phyloP scores from a whole-genome alignment of 2,797 vertebrate species.

The Momotus momota region DNA sequence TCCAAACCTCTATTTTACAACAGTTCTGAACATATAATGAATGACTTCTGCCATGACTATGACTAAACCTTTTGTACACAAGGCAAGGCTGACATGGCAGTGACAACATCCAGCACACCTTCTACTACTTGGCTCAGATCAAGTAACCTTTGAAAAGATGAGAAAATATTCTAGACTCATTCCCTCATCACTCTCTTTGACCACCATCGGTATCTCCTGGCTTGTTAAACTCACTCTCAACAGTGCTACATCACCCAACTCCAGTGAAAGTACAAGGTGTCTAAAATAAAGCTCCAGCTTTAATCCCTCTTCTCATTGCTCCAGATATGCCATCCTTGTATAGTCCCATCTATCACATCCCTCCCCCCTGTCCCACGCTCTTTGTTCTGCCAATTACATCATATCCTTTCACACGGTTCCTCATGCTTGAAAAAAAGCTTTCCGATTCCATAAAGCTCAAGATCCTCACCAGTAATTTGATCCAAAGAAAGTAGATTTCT shows the following conservation, averaged over 20 bases:
- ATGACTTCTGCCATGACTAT: background rate
- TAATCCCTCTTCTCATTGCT: background rate
- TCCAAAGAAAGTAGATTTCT: background rate
- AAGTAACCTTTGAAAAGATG: background rate
- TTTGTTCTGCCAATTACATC: background rate
- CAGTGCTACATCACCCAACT: background rate
- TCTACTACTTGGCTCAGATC: background rate
- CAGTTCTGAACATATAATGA: background rate
- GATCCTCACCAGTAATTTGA: background rate
- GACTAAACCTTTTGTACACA: constrained; percentile 16
- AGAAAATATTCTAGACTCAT: background rate
- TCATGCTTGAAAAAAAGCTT: background rate
- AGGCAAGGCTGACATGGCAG: background rate
- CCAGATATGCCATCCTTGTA: rapidly evolving
- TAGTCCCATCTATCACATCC: background rate
- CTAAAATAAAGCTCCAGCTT: background rate
- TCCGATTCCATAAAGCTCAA: background rate
- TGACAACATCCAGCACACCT: background rate
- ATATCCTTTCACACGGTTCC: background rate
- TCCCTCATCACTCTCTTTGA: background rate
- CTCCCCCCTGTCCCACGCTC: background rate
- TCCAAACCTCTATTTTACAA: background rate
- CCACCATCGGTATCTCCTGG: background rate
- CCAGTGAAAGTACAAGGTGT: background rate
- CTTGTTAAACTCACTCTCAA: background rate